Evolutionary conservation across 2,888 invertebrate species (phyloP).

Genomic region (Mycalesis mineus): DNA sequence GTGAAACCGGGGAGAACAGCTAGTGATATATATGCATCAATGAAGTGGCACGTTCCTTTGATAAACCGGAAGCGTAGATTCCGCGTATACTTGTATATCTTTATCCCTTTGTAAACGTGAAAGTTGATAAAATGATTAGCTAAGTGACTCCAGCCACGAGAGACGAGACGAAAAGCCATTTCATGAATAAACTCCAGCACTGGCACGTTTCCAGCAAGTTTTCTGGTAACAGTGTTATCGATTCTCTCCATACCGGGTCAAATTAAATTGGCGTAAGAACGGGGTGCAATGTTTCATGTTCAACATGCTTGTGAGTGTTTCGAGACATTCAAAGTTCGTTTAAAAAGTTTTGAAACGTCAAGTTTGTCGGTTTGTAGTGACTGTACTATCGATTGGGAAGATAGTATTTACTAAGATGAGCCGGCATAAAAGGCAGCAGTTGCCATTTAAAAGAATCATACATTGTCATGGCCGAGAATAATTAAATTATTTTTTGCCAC

Average conservation of each 20-base stretch:
- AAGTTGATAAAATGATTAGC: slow-evolving; percentile 20
- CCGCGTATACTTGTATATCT: not conserved
- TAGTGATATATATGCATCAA: not conserved
- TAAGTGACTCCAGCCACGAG: slow-evolving; percentile 20
- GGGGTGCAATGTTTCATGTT: not conserved
- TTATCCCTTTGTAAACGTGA: slow-evolving; percentile 7
- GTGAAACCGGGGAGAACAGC: too few species aligned
- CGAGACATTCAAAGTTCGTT: too few species aligned
- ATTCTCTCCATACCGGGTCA: slow-evolving; percentile 22
- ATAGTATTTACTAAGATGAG: too few species aligned
- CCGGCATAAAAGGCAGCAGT: too few species aligned
- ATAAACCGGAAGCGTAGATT: not conserved
- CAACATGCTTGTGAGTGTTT: too few species aligned
- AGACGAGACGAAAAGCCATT: slow-evolving; percentile 22
- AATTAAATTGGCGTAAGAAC: slow-evolving; percentile 14
- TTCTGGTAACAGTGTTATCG: slow-evolving; percentile 31
- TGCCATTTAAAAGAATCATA: too few species aligned
- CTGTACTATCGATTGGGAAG: too few species aligned
- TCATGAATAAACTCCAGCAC: slow-evolving; percentile 25
- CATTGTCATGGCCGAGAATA: too few species aligned
- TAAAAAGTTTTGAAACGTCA: too few species aligned
- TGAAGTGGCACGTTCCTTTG: too few species aligned
- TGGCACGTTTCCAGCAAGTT: slow-evolving; percentile 32
- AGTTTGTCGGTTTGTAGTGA: too few species aligned
- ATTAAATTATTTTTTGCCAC: too few species aligned